Evolutionary conservation across 2,888 invertebrate genomes (phyloP).

Genomic region (Drosophila prolongata): DNA sequence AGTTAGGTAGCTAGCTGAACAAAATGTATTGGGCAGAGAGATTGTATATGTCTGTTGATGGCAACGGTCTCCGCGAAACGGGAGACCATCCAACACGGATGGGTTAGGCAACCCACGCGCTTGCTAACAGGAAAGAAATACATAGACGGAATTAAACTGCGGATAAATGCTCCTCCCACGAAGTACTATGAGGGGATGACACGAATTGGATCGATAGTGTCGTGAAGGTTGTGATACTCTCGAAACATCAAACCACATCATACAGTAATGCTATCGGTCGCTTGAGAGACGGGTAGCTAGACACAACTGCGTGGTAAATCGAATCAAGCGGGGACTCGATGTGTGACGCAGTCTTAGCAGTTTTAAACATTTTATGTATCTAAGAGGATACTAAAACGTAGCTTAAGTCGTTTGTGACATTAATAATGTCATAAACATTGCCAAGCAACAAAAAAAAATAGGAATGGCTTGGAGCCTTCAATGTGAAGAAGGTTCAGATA

Average conservation of each 20-base stretch:
- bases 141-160: background rate
- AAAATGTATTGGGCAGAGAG: background rate
- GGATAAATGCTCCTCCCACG: slow-evolving; percentile 12
- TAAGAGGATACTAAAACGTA: background rate
- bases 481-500: no score
- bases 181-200: background rate
- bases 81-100: background rate
- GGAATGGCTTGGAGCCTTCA: no score
- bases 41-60: no score
- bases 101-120: background rate
- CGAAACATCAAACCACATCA: no score
- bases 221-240: no score
- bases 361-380: background rate
- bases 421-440: no score
- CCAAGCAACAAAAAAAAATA: no score
- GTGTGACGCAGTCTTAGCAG: background rate
- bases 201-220: background rate
- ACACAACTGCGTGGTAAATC: no score
- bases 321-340: background rate
- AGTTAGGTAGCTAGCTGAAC: background rate
- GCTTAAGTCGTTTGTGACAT: no score
- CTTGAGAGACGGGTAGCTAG: no score
- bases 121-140: background rate
- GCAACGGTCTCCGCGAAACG: background rate
- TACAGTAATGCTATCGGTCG: background rate